Base-by-base conservation (phyloP, 2,797 vertebrate genomes). In the Coracias cyanogaster region DNA sequence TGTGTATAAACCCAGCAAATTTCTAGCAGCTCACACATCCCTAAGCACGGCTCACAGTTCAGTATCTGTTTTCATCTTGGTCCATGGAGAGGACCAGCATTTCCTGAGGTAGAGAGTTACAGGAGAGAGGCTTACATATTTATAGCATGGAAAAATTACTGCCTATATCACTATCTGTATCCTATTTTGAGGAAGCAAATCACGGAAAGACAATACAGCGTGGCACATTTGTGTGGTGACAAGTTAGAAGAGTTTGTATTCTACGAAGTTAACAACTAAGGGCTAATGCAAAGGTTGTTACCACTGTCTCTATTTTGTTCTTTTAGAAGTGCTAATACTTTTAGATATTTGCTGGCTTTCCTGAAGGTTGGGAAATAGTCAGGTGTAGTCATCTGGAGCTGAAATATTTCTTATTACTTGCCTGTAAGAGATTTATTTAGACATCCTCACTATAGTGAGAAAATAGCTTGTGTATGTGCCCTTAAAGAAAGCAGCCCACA, bases 331-430 rank as follows among this genome's bases (percentile, higher is more conserved):
- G 45, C n/a, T 89, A 78, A 81, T 65, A 26, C 69, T 82, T 96
- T 72, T 10, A 86, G 76, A 41, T 71, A 94, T 83, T 83, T 66
- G 33, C 54, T 83, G 85, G 43, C 51, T 94, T 93, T 95, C 43
- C n/a, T 86, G 87, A 89, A 95, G 82, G 77, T 73, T 95, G 80
- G 87, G 39, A 76, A 90, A 86, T 82, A 90, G 93, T 86, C 29
- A 7, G 45, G 86, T 90, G 80, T 95, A 96, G 94, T 95, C 96
- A 97, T 72, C 86, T 95, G 94, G 48, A 94, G 92, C 94, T 96
- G 94, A 96, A 96, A 95, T 96, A 96, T 95, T 95, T 95, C 77
- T 66, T 86, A 58, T 86, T 90, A 84, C 94, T 91, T 93, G 54
- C 54, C 55, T 77, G 51, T 62, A 94, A 70, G 58, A 94, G 95